A percentile compares a stretch with the other conserved stretches of the same genome.
phyloP scores from a whole-genome alignment of 2,797 vertebrate species.

The Eulemur coronatus region DNA sequence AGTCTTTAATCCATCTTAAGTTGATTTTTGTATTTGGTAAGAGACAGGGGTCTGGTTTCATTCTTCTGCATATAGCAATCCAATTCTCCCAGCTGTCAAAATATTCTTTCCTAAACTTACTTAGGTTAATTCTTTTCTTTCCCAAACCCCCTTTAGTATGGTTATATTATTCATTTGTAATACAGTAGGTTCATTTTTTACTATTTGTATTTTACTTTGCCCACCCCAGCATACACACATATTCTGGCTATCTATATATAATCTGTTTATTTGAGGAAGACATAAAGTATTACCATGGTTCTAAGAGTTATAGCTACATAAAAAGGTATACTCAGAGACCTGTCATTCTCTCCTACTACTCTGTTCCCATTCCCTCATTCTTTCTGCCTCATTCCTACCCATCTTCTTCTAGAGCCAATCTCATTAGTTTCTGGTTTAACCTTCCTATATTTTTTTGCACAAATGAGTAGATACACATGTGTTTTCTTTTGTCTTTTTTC shows the following conservation, averaged over 20 bases:
- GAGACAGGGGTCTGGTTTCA: not conserved
- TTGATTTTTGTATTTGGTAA: not conserved
- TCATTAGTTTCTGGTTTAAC: not conserved
- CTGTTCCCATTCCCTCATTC: not conserved
- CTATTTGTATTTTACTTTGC: not conserved
- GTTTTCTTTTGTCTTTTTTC: not conserved
- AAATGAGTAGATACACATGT: not conserved
- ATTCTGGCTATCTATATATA: not conserved
- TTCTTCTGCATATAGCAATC: not conserved
- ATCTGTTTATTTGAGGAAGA: not conserved
- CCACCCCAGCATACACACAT: not conserved
- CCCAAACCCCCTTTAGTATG: not conserved
- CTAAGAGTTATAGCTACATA: not conserved
- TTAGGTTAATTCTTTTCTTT: not conserved
- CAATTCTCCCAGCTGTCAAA: not conserved
- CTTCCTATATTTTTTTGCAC: not conserved
- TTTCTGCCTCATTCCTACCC: not conserved
- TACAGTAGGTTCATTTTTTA: not conserved
- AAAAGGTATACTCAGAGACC: not conserved
- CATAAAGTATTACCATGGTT: not conserved
- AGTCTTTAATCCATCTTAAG: not conserved
- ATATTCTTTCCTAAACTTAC: slow-evolving; percentile 5
- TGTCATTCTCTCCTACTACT: not conserved
- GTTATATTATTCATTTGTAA: not conserved
- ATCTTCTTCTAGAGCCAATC: not conserved